Evolutionary conservation across 2,888 invertebrate genomes (phyloP).

Genomic region (Meiosimyza decipiens): DNA sequence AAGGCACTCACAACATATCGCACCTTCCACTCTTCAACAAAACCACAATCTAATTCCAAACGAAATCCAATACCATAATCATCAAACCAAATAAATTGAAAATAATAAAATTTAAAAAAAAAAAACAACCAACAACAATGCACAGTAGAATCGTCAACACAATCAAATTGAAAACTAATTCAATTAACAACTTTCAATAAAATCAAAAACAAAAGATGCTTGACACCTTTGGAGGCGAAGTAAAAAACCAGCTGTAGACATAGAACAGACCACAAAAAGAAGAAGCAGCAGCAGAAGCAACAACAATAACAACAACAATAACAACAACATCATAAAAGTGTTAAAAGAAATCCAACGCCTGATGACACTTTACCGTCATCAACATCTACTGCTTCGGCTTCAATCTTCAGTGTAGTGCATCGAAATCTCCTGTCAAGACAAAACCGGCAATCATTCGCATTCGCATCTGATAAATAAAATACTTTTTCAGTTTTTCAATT

Average conservation of each 20-base stretch:
- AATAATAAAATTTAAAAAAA: too few species aligned
- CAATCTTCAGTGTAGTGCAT: slow-evolving; percentile 11
- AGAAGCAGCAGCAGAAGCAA: not conserved
- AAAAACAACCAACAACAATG: slow-evolving; percentile 15
- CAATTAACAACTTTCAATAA: slow-evolving; percentile 50
- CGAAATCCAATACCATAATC: too few species aligned
- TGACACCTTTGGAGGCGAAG: too few species aligned
- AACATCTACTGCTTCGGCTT: not conserved
- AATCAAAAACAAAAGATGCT: slow-evolving; percentile 23
- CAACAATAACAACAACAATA: slow-evolving; percentile 8
- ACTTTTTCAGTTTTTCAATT: slow-evolving; percentile 14
- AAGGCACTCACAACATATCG: too few species aligned
- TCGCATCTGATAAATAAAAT: not conserved
- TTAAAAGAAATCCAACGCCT: slow-evolving; percentile 18
- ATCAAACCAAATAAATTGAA: too few species aligned
- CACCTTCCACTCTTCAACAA: too few species aligned
- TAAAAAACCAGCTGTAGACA: too few species aligned
- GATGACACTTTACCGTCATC: slow-evolving; percentile 7
- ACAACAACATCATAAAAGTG: not conserved
- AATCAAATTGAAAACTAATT: slow-evolving; percentile 46
- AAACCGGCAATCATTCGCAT: not conserved
- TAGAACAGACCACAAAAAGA: not conserved
- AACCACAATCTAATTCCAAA: too few species aligned
- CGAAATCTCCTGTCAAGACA: not conserved
- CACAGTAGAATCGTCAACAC: slow-evolving; percentile 1